These are phyloP conservation scores for Prorops nasuta DNA, from an alignment of 1,140 invertebrate species.

Conservation along the genomic window DNA sequence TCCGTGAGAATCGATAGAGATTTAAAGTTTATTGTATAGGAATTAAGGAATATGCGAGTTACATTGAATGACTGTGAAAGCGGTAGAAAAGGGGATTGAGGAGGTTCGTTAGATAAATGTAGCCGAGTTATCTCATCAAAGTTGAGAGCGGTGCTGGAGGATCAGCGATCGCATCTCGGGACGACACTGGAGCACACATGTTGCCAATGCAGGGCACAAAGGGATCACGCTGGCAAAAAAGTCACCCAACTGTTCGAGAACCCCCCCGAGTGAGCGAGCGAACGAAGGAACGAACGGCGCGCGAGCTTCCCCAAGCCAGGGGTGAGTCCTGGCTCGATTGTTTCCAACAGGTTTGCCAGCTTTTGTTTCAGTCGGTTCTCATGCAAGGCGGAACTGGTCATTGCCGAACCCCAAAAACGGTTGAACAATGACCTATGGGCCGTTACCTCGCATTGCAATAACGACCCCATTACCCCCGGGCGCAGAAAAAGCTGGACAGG, in stretches of 20 bases:
- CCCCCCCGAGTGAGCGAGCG: neutral
- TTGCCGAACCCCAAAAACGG: conserved; percentile 4
- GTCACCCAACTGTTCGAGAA: conserved; percentile 5
- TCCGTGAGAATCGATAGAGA: too few species aligned
- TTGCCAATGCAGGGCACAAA: neutral
- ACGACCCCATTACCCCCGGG: neutral
- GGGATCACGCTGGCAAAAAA: neutral
- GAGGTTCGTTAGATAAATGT: too few species aligned
- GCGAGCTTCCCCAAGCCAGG: conserved; percentile 2
- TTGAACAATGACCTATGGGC: conserved; percentile 1
- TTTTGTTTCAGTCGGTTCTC: conserved; percentile 1
- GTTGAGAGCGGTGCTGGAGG: too few species aligned
- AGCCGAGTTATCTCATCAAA: too few species aligned
- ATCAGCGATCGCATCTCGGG: too few species aligned
- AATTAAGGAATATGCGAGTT: too few species aligned
- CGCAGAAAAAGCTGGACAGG: neutral
- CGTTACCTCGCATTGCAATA: neutral
- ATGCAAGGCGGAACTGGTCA: conserved; percentile 5
- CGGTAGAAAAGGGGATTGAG: too few species aligned
- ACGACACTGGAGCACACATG: conserved; percentile 3
- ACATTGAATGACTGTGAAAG: too few species aligned
- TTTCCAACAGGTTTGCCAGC: neutral
- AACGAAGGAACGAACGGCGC: too few species aligned
- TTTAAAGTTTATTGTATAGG: too few species aligned
- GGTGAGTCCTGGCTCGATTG: conserved; percentile 2